Conservation (phyloP, 2,888 invertebrate genomes). For the Chydorus sphaericus region DNA sequence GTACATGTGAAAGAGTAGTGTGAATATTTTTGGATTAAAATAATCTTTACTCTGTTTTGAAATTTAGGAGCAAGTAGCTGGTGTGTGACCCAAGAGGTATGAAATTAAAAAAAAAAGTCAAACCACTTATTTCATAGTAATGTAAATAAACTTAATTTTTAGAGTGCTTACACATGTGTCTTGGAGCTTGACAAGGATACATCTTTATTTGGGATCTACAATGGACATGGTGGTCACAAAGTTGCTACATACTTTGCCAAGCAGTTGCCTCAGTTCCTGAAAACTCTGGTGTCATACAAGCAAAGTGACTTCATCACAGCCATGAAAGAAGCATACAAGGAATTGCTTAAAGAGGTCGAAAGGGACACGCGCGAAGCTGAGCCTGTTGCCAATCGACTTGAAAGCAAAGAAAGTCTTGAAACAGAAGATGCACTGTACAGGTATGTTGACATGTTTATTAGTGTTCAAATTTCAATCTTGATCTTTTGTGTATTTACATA, state of each 20-base stretch:
- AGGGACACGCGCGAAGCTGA: conserved; percentile 18
- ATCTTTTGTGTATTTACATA: neutral
- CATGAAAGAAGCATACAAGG: conserved; percentile 71
- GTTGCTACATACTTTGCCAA: conserved; percentile 81
- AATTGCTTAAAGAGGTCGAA: conserved; percentile 30
- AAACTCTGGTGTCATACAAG: conserved; percentile 49
- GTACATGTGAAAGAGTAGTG: no score
- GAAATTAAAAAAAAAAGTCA: no score
- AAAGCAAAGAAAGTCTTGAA: conserved; percentile 9
- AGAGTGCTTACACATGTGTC: conserved; percentile 95
- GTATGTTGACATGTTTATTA: neutral
- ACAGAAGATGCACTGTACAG: conserved; percentile 11
- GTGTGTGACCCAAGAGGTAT: conserved; percentile 97
- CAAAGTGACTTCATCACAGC: conserved; percentile 56
- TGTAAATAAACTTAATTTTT: conserved; percentile 25
- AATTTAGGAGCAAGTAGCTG: conserved; percentile 96
- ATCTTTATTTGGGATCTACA: conserved; percentile 90
- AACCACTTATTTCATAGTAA: conserved; percentile 39
- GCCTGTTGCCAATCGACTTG: conserved; percentile 1
- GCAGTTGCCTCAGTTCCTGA: conserved; percentile 70
- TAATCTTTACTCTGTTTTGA: no score
- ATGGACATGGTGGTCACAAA: conserved; percentile 95
- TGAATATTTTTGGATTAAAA: no score
- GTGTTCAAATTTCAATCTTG: neutral
- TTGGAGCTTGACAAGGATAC: conserved; percentile 68